Conservation (phyloP, 2,797 vertebrate genomes). For the Silurus aristotelis region DNA sequence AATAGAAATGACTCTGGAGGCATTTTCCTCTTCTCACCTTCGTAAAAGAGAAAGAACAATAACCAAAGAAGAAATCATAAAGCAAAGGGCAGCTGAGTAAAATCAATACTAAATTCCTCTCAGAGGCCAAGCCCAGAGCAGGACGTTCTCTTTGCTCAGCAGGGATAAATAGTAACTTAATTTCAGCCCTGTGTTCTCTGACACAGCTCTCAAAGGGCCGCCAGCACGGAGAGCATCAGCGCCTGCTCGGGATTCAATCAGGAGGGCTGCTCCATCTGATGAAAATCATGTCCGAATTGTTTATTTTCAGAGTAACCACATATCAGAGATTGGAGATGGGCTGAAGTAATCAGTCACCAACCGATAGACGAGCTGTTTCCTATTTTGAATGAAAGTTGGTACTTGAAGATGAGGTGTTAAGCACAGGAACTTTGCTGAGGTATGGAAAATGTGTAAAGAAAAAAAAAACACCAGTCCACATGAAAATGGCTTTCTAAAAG, state of each 20-base stretch:
- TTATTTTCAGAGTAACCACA: neutral
- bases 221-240: slow-evolving; percentile 45
- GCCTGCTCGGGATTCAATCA: slow-evolving; percentile 45
- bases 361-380: neutral
- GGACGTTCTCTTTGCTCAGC: slow-evolving; percentile 79
- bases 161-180: slow-evolving; percentile 86
- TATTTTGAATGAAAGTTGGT: neutral
- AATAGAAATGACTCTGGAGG: neutral
- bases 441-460: slow-evolving; percentile 24
- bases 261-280: slow-evolving; percentile 28
- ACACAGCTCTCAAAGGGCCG: slow-evolving; percentile 74
- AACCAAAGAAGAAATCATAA: slow-evolving; percentile 63
- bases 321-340: neutral
- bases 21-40: neutral
- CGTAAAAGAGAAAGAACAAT: slow-evolving; percentile 31
- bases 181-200: slow-evolving; percentile 79
- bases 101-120: slow-evolving; percentile 87
- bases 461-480: slow-evolving; percentile 25
- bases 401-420: neutral
- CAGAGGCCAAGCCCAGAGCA: slow-evolving; percentile 72
- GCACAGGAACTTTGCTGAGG: slow-evolving; percentile 18
- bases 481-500: slow-evolving; percentile 43
- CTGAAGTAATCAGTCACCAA: neutral
- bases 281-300: slow-evolving; percentile 25
- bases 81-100: slow-evolving; percentile 72